Conservation (phyloP, 2,888 invertebrate species). For the Eristalis arbustorum region DNA sequence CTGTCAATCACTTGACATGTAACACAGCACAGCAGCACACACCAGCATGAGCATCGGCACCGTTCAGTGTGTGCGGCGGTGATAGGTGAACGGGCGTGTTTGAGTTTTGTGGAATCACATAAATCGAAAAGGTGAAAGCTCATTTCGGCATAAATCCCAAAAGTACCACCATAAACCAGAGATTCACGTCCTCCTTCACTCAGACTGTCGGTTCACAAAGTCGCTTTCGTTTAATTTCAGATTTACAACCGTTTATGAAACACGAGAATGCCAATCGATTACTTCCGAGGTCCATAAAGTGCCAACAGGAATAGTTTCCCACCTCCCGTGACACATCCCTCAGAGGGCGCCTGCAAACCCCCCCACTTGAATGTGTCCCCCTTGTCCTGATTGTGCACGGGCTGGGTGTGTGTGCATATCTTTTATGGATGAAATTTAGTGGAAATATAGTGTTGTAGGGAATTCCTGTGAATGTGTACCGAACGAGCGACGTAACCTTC, state of each 20-base stretch:
- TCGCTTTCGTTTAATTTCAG: constrained; percentile 67
- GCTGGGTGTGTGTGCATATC: constrained; percentile 18
- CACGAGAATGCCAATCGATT: constrained; percentile 67
- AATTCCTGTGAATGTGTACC: not conserved
- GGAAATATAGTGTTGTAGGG: constrained; percentile 38
- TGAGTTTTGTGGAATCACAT: constrained; percentile 16
- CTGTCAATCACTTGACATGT: constrained; percentile 55
- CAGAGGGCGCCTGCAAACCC: not conserved
- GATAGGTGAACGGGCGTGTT: not conserved
- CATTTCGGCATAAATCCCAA: constrained; percentile 62
- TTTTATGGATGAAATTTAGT: constrained; percentile 60
- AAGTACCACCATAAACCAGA: constrained; percentile 53
- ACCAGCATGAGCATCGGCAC: not conserved
- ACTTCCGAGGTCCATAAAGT: constrained; percentile 64
- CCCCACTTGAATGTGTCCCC: not conserved
- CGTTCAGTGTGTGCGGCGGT: not conserved
- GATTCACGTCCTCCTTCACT: constrained; percentile 39
- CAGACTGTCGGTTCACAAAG: constrained; percentile 47
- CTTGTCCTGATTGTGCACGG: not conserved
- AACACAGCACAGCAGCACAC: not conserved
- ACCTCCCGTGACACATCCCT: not conserved
- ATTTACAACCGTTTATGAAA: constrained; percentile 67
- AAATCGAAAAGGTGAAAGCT: constrained; percentile 69
- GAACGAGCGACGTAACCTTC: not conserved
- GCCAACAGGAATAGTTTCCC: constrained; percentile 51